Evolutionary conservation across 2,797 vertebrate genomes (phyloP), one percentile per base, ranked within the genome.

Genomic region (Acrocephalus scirpaceus): DNA sequence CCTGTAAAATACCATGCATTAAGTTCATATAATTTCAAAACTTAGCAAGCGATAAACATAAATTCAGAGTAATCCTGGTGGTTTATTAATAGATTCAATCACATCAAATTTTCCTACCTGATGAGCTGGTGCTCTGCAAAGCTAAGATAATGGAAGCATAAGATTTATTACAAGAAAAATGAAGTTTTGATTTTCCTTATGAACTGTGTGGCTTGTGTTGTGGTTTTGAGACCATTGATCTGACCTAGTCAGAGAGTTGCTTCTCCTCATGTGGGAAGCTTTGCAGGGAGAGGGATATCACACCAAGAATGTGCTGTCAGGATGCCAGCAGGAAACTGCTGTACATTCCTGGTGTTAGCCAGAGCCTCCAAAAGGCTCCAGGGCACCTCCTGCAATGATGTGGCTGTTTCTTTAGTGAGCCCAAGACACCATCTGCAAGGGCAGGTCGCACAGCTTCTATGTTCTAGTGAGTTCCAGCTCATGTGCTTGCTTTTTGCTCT

Each of bases 311-410:
- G 10, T 11, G 4, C 22, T 66, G 22, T 16, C 38, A 60, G 40
- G 38, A 7, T 17, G 23, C n/a, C 17, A 50, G 21, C 3, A 2
- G 4, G 8, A 21, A 86, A 6, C 18, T 11, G 8, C 13, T 17
- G 15, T 6, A 19, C 0, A 1, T 9, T 16, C 9, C 12, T 21
- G 3, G 27, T 11, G 23, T 71, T 38, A 85, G 25, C 30, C 51
- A 70, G 58, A 62, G 26, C 34, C 26, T 50, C 32, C 6, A 2
- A 16, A 80, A 62, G 10, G 5, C 29, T 64, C 21, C 23, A 23
- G 26, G 22, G 11, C 26, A 40, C 22, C 12, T 71, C 16, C 36
- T 62, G n/a, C 10, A 62, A 32, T 16, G 73, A 5, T 5, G 15
- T 20, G 17, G 6, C n/a, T 70, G 5, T 17, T 77, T 44, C 19